Base-by-base conservation (phyloP, 2,797 vertebrate species). In the Melanogrammus aeglefinus region DNA sequence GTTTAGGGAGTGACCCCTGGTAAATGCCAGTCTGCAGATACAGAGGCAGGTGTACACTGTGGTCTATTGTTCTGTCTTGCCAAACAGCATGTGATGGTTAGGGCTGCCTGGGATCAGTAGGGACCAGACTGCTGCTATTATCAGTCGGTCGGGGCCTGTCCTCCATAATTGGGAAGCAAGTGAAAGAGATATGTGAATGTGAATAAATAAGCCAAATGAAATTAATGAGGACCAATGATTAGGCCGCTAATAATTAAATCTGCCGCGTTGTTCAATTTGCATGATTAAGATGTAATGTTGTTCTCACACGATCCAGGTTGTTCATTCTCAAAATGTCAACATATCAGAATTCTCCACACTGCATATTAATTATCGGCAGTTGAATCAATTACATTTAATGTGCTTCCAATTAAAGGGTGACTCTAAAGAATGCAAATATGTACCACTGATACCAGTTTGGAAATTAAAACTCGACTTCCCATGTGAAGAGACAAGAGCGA, bases 241-340 rank as follows among this genome's bases (percentile, higher is more conserved):
- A 89, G 91, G 89, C 87, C 63, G 82, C 85, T 87, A 90, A 92
- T 93, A 93, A 94, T 94, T 93, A 94, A 92, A 94, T 92, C 85
- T 86, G 89, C 89, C 83, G 77, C 92, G 90, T 91, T 92, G 92
- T 92, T 91, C 88, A 93, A 93, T 94, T 93, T 93, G 90, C 92
- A 93, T 93, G 92, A 95, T 94, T 94, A 92, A 92, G 89, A 92
- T 88, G 90, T 91, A 90, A 86, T 90, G 90, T 91, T 87, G 91
- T 91, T 87, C 81, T 82, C 87, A 84, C 87, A 86, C 44, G 82
- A 91, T 91, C 90, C 92, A 93, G 89, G 90, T 91, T 93, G 92
- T 91, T 94, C 91, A 85, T 93, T 94, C 89, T 91, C 81, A 90
- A 94, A 95, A 95, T 95, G 94, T 94, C 94, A 95, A 92, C 92